Evolutionary conservation across 2,113 vertebrate genomes (phyloP), one percentile per base, ranked within the genome.

Genomic region (Chaenocephalus aceratus): DNA sequence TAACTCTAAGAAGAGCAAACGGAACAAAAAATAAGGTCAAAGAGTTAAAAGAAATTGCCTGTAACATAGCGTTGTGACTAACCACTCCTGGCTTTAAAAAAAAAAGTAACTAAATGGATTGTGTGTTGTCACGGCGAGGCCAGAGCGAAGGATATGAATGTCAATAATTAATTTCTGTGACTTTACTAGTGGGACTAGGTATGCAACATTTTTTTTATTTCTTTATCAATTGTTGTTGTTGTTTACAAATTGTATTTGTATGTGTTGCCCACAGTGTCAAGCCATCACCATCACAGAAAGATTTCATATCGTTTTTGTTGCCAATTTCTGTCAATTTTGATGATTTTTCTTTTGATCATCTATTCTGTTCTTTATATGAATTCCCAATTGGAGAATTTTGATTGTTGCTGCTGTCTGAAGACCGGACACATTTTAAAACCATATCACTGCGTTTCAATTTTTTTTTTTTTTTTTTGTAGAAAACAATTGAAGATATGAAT

Each of bases 41-140:
- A 30, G 69, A 88, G 92, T 53, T 79, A 36, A 76, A 34, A 23
- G 6, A 93, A 94, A 23, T 92, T 91, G 96, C 95, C 94, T 97
- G 96, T 97, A 96, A 96, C 90, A 95, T 95, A 95, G 95, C 96
- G 89, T 94, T 93, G 92, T 94, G 94, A 96, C 95, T 94, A 96
- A 96, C 95, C 94, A 95, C 96, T 96, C 87, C 82, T 90, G 91
- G 93, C 91, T 91, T 95, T 86, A 91, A 93, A 91, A 83, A 56
- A 86, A 5, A 44, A 69, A 79, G 84, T 71, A 71, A 85, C 69
- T 62, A 74, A 82, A 82, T 67, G 11, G 79, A 79, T 86, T 80
- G 84, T 91, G 88, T 90, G 88, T 92, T 67, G 90, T 89, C 90
- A 88, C 71, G 23, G 84, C 75, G 26, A 83, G 79, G 80, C 71